A percentile compares a stretch with the other conserved stretches of the same genome.
These are phyloP conservation scores for Lycaon pictus DNA, from an alignment of 2,113 vertebrate species.

Conservation along the genomic window DNA sequence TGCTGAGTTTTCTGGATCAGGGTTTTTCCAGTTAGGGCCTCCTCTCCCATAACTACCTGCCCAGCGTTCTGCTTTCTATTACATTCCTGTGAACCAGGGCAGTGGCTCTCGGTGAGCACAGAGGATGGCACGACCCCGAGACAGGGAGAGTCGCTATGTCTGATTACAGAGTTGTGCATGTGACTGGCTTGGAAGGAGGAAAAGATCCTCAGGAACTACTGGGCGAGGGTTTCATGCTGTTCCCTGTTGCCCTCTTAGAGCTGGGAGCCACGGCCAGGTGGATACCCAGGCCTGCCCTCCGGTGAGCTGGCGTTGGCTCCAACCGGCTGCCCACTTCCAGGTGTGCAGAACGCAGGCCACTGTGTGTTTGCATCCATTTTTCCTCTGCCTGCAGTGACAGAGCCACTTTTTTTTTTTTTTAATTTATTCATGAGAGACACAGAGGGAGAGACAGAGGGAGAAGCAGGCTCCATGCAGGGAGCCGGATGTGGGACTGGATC, in stretches of 20 bases:
- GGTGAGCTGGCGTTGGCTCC: background rate
- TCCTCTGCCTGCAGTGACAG: background rate
- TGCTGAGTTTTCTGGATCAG: background rate
- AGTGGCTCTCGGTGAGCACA: background rate
- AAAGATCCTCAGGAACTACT: background rate
- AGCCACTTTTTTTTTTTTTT: background rate
- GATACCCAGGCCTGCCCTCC: background rate
- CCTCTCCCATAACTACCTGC: background rate
- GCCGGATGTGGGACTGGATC: too few species aligned
- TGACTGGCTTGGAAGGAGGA: background rate
- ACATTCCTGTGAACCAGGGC: background rate
- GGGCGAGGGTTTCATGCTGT: background rate
- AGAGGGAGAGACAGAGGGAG: too few species aligned
- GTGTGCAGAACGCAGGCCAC: background rate
- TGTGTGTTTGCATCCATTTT: background rate
- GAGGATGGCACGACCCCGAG: rapidly evolving
- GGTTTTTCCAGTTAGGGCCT: background rate
- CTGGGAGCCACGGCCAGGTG: background rate
- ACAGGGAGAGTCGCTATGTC: background rate
- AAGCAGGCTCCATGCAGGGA: too few species aligned
- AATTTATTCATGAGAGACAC: too few species aligned
- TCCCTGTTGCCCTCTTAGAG: background rate
- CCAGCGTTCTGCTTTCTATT: background rate
- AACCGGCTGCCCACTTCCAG: background rate
- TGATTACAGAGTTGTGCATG: background rate